Evolutionary conservation across 2,797 vertebrate genomes (phyloP).

Genomic region (Anomalospiza imberbis): DNA sequence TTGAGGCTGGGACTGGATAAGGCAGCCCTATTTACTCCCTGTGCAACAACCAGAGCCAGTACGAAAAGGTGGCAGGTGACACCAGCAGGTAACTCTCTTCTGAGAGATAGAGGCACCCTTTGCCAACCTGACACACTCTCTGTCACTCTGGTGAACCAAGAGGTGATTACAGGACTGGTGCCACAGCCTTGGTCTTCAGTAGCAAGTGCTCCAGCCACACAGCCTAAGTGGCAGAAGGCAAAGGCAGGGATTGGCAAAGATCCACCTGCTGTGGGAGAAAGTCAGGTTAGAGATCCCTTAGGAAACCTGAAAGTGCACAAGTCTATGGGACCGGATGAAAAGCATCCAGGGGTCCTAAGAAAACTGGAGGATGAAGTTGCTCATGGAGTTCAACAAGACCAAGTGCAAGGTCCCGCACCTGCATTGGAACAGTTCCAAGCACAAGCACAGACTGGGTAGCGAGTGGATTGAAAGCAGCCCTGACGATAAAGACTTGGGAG

Average conservation of each 20-base stretch:
- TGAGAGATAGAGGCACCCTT: background rate
- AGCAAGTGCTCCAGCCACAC: background rate
- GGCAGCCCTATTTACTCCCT: background rate
- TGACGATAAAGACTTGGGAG: background rate
- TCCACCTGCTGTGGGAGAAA: background rate
- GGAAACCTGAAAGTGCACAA: background rate
- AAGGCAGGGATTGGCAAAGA: background rate
- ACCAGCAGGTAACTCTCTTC: background rate
- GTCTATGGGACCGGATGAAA: background rate
- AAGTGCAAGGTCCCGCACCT: background rate
- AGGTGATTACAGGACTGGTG: background rate
- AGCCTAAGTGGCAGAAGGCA: background rate
- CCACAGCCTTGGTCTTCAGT: background rate
- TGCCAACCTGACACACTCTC: background rate
- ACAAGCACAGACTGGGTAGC: background rate
- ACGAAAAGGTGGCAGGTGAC: background rate
- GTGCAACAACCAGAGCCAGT: background rate
- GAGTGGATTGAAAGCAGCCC: background rate
- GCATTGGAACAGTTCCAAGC: background rate
- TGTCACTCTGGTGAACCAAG: background rate
- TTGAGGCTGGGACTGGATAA: background rate
- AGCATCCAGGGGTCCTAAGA: background rate
- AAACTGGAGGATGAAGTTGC: background rate
- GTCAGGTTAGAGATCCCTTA: background rate
- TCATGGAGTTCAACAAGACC: background rate